A percentile compares a stretch with the other conserved stretches of the same genome.
phyloP scores from a whole-genome alignment of 2,797 vertebrate genomes.

The Nyctalus aviator region DNA sequence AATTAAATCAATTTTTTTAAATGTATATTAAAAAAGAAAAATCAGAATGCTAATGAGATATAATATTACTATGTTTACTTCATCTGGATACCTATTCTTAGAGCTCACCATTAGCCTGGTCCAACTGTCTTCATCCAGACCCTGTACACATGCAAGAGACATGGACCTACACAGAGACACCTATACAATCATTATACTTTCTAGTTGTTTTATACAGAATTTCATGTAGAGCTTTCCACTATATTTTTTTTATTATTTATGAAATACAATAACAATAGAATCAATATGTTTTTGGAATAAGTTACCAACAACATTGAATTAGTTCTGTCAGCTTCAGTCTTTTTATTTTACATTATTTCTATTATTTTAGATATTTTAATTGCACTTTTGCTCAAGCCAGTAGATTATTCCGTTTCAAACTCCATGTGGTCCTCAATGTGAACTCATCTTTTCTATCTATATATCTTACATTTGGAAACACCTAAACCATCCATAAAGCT shows the following conservation, averaged over 20 bases:
- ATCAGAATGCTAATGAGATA: not conserved
- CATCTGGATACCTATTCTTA: not conserved
- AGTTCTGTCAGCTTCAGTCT: not conserved
- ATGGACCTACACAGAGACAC: not conserved
- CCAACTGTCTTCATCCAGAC: not conserved
- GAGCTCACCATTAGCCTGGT: not conserved
- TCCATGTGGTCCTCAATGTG: not conserved
- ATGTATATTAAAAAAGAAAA: not conserved
- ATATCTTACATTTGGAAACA: not conserved
- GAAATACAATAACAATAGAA: not conserved
- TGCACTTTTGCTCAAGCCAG: not conserved
- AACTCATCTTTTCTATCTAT: not conserved
- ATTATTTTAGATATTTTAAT: constrained; percentile 4
- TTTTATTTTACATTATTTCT: constrained; percentile 26
- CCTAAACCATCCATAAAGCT: constrained; percentile 11
- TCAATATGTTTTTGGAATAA: not conserved
- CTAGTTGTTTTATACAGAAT: not conserved
- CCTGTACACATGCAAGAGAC: not conserved
- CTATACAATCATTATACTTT: not conserved
- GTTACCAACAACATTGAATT: not conserved
- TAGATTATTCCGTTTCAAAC: not conserved
- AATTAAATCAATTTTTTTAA: not conserved
- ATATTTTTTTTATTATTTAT: not conserved
- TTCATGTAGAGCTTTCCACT: not conserved
- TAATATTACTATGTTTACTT: not conserved